These are phyloP conservation scores for Plectropomus leopardus DNA, from an alignment of 2,113 vertebrate genomes.

Conservation along the genomic window DNA sequence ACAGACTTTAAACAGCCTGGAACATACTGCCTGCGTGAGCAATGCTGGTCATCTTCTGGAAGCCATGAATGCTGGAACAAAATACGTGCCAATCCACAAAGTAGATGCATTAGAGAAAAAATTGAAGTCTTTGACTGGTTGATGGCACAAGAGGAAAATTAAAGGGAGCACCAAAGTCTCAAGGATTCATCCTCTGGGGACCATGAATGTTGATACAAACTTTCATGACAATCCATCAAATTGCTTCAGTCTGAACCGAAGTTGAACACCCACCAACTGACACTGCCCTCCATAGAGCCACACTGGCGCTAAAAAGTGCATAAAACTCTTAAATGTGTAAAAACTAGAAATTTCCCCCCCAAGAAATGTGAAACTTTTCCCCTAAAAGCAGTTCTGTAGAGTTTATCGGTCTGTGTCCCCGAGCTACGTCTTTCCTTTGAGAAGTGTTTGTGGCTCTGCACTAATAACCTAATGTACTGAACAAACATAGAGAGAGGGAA, in stretches of 20 bases:
- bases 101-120: background rate
- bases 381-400: background rate
- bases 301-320: no score
- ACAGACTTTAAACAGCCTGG: no score
- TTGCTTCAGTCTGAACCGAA: background rate
- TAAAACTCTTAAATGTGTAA: no score
- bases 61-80: background rate
- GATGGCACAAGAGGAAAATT: background rate
- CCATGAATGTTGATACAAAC: background rate
- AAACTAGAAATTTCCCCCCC: background rate
- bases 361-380: background rate
- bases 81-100: background rate
- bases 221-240: background rate
- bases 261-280: background rate
- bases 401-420: background rate
- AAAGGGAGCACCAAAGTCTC: background rate
- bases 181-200: background rate
- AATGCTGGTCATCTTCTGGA: background rate
- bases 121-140: no score
- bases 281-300: background rate
- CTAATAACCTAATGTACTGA: conserved; percentile 74
- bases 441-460: conserved; percentile 46
- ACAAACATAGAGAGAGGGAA: conserved; percentile 47
- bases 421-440: background rate
- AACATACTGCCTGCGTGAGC: no score